Percentiles rank a stretch among this genome's conserved stretches.
Evolutionary conservation across 2,113 vertebrate species (phyloP).

Genomic region (Microcebus ravelobensis): DNA sequence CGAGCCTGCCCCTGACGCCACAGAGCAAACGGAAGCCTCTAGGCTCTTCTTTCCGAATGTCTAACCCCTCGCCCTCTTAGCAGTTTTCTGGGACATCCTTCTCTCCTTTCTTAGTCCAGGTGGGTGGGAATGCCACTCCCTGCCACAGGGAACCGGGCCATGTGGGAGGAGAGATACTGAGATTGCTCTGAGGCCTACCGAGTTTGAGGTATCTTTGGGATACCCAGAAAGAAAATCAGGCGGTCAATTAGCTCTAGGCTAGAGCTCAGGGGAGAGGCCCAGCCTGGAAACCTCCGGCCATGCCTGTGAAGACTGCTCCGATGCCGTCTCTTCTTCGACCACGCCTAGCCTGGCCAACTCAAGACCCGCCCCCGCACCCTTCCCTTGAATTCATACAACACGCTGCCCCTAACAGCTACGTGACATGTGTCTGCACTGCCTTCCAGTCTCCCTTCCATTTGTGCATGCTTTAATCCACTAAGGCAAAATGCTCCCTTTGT

Average conservation of each 20-base stretch:
- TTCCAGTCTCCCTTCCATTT: not conserved
- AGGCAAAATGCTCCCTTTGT: not conserved
- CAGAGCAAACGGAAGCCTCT: not conserved
- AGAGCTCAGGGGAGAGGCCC: not conserved
- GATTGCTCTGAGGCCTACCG: not conserved
- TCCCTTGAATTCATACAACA: not conserved
- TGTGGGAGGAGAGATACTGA: not conserved
- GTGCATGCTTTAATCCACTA: not conserved
- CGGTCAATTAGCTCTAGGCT: not conserved
- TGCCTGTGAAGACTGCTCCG: not conserved
- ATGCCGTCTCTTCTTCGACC: not conserved
- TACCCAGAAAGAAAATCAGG: not conserved
- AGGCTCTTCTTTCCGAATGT: not conserved
- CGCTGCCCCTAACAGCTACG: not conserved
- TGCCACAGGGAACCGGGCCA: not conserved
- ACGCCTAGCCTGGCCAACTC: not conserved
- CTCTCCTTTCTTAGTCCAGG: not conserved
- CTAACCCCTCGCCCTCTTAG: not conserved
- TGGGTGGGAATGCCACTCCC: not conserved
- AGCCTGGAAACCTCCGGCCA: not conserved
- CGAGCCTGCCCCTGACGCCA: not conserved
- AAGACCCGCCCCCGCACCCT: not conserved
- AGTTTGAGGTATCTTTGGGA: not conserved
- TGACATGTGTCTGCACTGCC: not conserved
- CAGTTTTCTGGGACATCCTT: not conserved